Percentiles rank a stretch among this genome's conserved stretches.
These are phyloP conservation scores for Lasiommata megera DNA, from an alignment of 2,888 invertebrate genomes.

Conservation along the genomic window DNA sequence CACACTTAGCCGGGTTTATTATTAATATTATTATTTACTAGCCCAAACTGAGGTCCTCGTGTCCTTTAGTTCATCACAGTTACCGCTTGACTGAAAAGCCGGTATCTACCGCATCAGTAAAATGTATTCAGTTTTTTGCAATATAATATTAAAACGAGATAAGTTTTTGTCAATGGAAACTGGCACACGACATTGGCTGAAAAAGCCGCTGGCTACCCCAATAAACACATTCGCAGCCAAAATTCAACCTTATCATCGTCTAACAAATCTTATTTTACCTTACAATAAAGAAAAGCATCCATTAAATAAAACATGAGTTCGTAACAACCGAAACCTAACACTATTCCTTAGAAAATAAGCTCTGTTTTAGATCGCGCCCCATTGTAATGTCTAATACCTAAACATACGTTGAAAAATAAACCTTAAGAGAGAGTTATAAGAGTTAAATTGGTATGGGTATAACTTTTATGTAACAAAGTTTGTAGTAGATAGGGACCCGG, in stretches of 20 bases:
- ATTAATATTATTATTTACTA: too few relatives aligned
- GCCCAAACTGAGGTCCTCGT: too few relatives aligned
- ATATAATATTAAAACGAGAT: background rate
- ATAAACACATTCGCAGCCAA: slow-evolving; percentile 44
- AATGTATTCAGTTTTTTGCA: too few relatives aligned
- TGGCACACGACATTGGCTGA: slow-evolving; percentile 47
- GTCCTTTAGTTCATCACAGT: too few relatives aligned
- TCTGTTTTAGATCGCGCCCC: background rate
- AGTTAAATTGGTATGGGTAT: background rate
- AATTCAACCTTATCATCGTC: slow-evolving; percentile 36
- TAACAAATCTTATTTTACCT: slow-evolving; percentile 32
- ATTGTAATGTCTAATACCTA: background rate
- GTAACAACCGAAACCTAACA: slow-evolving; percentile 10
- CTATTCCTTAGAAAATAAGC: background rate
- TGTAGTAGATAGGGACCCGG: slow-evolving; percentile 15
- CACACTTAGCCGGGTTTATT: too few relatives aligned
- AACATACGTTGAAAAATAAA: slow-evolving; percentile 8
- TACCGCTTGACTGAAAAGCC: too few relatives aligned
- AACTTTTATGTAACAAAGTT: slow-evolving; percentile 20
- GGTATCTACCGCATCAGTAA: too few relatives aligned
- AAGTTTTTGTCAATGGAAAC: slow-evolving; percentile 50
- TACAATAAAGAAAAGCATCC: slow-evolving; percentile 32
- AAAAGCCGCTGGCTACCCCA: slow-evolving; percentile 56
- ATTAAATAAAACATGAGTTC: slow-evolving; percentile 42
- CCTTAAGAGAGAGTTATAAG: background rate